These are phyloP conservation scores for Nephila pilipes DNA, from an alignment of 1,140 invertebrate genomes.

Conservation along the genomic window DNA sequence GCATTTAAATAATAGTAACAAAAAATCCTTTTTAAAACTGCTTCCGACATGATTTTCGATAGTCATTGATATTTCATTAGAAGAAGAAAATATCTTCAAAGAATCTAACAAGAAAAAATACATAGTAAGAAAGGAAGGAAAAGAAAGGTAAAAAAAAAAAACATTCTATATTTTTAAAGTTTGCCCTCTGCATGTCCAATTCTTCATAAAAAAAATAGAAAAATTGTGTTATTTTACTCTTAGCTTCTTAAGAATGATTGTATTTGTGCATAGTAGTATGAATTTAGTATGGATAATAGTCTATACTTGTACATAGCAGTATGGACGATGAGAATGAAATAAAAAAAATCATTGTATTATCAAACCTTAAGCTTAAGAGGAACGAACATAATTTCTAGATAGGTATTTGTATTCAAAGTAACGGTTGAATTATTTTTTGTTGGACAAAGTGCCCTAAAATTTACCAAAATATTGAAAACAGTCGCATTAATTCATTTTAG, in stretches of 20 bases:
- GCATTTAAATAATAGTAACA: neutral
- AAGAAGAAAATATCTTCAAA: constrained; percentile 18
- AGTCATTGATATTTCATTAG: constrained; percentile 36
- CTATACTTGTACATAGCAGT: too few species aligned
- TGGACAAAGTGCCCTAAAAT: too few species aligned
- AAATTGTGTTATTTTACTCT: neutral
- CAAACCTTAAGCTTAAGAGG: too few species aligned
- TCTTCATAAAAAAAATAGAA: neutral
- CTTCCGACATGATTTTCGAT: constrained; percentile 10
- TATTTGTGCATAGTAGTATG: neutral
- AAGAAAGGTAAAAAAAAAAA: neutral
- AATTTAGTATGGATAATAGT: too few species aligned
- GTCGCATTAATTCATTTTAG: too few species aligned
- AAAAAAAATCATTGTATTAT: too few species aligned
- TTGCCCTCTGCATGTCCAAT: neutral
- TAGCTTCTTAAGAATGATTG: neutral
- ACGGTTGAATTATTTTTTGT: too few species aligned
- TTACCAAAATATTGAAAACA: too few species aligned
- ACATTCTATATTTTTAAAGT: neutral
- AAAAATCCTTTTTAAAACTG: constrained; percentile 6
- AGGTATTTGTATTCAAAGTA: too few species aligned
- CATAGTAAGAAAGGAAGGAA: neutral
- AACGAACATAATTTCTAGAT: too few species aligned
- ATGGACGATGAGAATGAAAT: too few species aligned
- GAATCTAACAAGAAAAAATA: neutral